Evolutionary conservation across 2,113 vertebrate genomes (phyloP).

Genomic region (Phrynocephalus versicolor): DNA sequence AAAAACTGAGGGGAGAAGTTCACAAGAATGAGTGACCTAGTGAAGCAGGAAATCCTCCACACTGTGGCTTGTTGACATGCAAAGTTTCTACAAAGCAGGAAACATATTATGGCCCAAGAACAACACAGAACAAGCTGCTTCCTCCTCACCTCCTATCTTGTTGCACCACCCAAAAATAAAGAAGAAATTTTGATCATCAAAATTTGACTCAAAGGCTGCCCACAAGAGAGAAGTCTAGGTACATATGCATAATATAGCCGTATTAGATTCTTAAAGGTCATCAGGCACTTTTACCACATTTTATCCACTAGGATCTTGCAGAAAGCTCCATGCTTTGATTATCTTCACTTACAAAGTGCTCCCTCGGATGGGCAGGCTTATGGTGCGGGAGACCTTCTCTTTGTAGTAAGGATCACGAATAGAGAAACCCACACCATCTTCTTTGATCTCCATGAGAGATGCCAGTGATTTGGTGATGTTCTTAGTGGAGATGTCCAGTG

Average conservation of each 20-base stretch:
- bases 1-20: too few species aligned
- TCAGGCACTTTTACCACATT: not conserved
- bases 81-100: not conserved
- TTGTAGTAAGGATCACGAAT: conserved; percentile 81
- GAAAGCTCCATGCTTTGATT: not conserved
- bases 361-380: conserved; percentile 91
- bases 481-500: conserved; percentile 82
- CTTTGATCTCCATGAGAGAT: conserved; percentile 93
- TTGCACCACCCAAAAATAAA: not conserved
- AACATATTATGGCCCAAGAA: not conserved
- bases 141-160: not conserved
- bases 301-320: not conserved
- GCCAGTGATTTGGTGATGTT: conserved; percentile 96
- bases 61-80: not conserved
- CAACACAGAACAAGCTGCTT: not conserved
- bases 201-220: not conserved
- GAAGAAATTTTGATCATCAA: not conserved
- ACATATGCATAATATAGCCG: not conserved
- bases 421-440: conserved; percentile 83
- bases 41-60: not conserved
- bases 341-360: conserved; percentile 90
- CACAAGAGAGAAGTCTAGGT: not conserved
- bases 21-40: not conserved
- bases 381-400: conserved; percentile 86
- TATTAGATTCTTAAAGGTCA: not conserved